Evolutionary conservation across 2,888 invertebrate species (phyloP).

Genomic region (Stenodema calcarata): DNA sequence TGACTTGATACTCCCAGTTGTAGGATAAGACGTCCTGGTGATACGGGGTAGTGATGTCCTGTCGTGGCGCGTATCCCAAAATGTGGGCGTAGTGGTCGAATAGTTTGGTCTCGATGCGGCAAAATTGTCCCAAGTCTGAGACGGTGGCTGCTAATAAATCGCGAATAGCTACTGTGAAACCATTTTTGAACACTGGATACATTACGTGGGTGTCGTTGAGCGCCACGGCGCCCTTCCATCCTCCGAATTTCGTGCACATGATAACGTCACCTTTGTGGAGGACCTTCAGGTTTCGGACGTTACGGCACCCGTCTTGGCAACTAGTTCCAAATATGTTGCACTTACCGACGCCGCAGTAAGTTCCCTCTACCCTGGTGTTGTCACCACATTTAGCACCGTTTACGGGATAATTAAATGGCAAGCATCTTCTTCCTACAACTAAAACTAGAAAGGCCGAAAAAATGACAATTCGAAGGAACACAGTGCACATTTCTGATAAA

Average conservation of each 20-base stretch:
- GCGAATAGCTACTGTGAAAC: neutral
- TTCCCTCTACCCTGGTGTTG: constrained; percentile 8
- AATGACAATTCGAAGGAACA: neutral
- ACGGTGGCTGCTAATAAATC: neutral
- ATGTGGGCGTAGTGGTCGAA: constrained; percentile 16
- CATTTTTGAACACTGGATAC: neutral
- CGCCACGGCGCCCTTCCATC: constrained; percentile 1
- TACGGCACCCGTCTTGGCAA: neutral
- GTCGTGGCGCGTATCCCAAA: neutral
- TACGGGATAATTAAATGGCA: neutral
- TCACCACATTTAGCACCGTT: constrained; percentile 25
- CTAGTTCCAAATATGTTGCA: constrained; percentile 12
- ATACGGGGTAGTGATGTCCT: neutral
- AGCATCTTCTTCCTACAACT: neutral
- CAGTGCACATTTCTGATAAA: neutral
- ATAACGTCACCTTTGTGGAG: neutral
- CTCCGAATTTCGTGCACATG: neutral
- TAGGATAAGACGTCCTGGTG: neutral
- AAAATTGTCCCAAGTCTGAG: neutral
- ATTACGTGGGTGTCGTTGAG: neutral
- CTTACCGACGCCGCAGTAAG: neutral
- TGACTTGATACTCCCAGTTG: constrained; percentile 24
- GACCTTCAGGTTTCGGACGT: neutral
- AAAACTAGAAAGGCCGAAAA: neutral
- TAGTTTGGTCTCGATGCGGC: constrained; percentile 8